A percentile compares a stretch with the other conserved stretches of the same genome.
These are phyloP conservation scores for Rhizomys pruinosus DNA, from an alignment of 2,113 vertebrate species.

Conservation along the genomic window DNA sequence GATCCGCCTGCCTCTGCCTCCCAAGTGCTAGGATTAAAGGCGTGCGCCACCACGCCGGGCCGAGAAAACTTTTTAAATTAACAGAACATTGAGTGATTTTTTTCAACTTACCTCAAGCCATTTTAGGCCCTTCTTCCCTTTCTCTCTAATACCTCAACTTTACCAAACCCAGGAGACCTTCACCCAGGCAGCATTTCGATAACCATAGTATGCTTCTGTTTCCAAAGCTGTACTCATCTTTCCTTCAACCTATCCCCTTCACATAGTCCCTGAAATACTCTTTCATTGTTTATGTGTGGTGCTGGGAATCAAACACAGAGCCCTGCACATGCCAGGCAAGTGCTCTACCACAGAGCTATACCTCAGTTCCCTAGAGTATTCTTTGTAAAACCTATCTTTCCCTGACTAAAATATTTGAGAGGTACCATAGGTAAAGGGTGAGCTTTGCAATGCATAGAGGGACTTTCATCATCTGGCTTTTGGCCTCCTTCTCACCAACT, in stretches of 20 bases:
- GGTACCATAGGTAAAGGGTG: neutral
- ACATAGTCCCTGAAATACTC: neutral
- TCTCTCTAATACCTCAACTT: neutral
- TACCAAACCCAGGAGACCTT: neutral
- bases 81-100: neutral
- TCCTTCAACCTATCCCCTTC: conserved; percentile 10
- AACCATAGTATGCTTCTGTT: neutral
- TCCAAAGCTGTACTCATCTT: neutral
- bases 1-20: too few relatives aligned
- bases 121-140: neutral
- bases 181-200: neutral
- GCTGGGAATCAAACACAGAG: neutral
- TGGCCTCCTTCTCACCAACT: neutral
- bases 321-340: neutral
- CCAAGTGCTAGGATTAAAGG: too few relatives aligned
- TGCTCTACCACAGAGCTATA: neutral
- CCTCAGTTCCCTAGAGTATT: neutral
- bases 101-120: conserved; percentile 51
- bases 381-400: neutral
- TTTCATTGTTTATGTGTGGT: neutral
- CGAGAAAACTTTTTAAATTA: too few relatives aligned
- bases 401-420: conserved; percentile 39
- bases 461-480: neutral
- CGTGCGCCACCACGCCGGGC: too few relatives aligned
- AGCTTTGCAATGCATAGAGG: neutral